Percentiles rank a stretch among this genome's conserved stretches.
phyloP scores from a whole-genome alignment of 2,797 vertebrate species.

The Smutsia temminckii region DNA sequence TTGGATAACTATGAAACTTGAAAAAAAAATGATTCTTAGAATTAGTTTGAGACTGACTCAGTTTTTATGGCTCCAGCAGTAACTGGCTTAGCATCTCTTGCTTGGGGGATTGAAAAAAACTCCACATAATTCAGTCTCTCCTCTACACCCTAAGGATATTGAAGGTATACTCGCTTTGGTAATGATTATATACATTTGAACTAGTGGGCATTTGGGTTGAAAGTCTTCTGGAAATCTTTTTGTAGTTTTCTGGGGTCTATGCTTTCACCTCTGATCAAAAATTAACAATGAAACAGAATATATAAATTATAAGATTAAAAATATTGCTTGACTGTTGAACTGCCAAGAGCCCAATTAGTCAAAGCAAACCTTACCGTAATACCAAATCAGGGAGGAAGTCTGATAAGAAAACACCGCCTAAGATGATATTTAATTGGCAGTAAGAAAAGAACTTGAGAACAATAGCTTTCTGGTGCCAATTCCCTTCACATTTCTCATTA shows the following conservation, averaged over 20 bases:
- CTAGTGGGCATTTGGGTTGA: neutral
- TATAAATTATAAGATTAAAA: conserved; percentile 62
- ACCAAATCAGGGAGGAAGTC: conserved; percentile 77
- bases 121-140: neutral
- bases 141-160: neutral
- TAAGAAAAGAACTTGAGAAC: conserved; percentile 81
- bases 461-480: conserved; percentile 78
- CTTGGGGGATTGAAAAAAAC: neutral
- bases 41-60: neutral
- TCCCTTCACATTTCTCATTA: conserved; percentile 50
- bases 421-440: conserved; percentile 84
- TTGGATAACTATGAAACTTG: neutral
- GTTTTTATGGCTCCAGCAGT: neutral
- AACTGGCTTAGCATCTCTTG: neutral
- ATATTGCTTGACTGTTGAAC: conserved; percentile 56
- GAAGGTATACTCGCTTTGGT: neutral
- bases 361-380: conserved; percentile 69
- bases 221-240: conserved; percentile 35
- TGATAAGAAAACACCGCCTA: conserved; percentile 80
- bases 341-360: conserved; percentile 82
- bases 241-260: conserved; percentile 5
- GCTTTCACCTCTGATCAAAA: conserved; percentile 53
- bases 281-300: conserved; percentile 61
- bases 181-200: neutral
- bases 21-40: neutral